These are phyloP conservation scores for Ennomos erosarius DNA, from an alignment of 2,888 invertebrate species.

Conservation along the genomic window DNA sequence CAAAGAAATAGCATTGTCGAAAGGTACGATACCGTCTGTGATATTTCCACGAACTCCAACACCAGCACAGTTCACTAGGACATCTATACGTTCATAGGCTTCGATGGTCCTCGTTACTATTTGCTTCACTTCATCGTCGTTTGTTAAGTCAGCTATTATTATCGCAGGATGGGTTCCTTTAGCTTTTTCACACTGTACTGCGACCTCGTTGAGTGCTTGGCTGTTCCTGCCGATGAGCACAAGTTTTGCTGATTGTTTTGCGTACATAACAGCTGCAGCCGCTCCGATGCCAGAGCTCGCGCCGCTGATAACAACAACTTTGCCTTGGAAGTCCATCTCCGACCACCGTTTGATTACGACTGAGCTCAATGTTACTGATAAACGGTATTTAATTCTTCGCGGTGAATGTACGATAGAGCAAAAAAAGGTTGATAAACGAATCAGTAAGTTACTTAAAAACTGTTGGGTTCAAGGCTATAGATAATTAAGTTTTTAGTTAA, in stretches of 20 bases:
- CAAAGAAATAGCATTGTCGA: slow-evolving; percentile 92
- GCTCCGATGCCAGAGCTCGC: slow-evolving; percentile 91
- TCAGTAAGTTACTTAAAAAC: too few species aligned
- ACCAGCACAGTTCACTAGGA: slow-evolving; percentile 95
- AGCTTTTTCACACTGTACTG: slow-evolving; percentile 81
- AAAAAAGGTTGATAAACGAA: neutral
- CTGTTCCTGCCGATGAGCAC: slow-evolving; percentile 89
- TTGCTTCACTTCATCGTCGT: slow-evolving; percentile 87
- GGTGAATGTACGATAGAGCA: slow-evolving; percentile 11
- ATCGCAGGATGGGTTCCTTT: slow-evolving; percentile 80
- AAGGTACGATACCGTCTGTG: slow-evolving; percentile 92
- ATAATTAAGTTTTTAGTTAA: slow-evolving; percentile 6
- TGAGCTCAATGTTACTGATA: slow-evolving; percentile 19
- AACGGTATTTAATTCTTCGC: slow-evolving; percentile 1
- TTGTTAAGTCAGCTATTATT: slow-evolving; percentile 87
- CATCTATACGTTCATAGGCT: slow-evolving; percentile 89
- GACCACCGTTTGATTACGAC: slow-evolving; percentile 41
- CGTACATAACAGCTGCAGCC: slow-evolving; percentile 87
- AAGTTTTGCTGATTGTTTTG: slow-evolving; percentile 87
- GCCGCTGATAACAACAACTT: slow-evolving; percentile 87
- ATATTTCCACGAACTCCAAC: slow-evolving; percentile 90
- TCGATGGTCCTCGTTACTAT: slow-evolving; percentile 88
- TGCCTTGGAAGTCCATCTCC: slow-evolving; percentile 84
- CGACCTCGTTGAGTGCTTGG: slow-evolving; percentile 87
- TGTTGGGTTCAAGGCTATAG: neutral